Conservation (phyloP, 1,140 invertebrate genomes). For the Procambarus virginalis region DNA sequence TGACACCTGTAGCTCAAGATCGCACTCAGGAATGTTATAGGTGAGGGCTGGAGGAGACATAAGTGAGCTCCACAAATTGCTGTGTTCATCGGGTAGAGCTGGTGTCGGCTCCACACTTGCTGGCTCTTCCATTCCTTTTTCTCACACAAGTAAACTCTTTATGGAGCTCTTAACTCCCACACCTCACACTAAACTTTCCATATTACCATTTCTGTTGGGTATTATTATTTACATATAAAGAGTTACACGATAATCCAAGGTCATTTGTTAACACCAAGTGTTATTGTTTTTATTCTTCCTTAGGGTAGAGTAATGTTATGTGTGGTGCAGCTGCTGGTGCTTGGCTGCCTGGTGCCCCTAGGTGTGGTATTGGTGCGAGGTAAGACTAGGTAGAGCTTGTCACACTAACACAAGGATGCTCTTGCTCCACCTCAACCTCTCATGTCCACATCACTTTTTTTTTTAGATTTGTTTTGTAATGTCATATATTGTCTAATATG, state of each 20-base stretch:
- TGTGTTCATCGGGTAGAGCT: not conserved
- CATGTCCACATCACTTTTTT: too few relatives aligned
- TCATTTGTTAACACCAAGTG: not conserved
- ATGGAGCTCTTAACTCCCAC: not conserved
- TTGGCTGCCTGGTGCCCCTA: not conserved
- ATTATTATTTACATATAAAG: not conserved
- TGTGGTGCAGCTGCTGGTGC: not conserved
- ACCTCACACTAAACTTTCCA: not conserved
- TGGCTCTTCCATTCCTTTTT: not conserved
- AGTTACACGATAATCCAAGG: not conserved
- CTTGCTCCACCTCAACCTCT: too few relatives aligned
- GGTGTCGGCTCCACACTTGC: not conserved
- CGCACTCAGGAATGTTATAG: conserved; percentile 58
- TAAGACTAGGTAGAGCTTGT: not conserved
- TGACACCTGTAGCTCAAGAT: conserved; percentile 49
- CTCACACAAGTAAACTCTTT: not conserved
- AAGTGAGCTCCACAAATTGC: not conserved
- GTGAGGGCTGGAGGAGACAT: not conserved
- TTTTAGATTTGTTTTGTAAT: too few relatives aligned
- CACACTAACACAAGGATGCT: too few relatives aligned
- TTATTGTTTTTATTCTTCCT: conserved; percentile 9
- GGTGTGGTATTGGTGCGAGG: not conserved
- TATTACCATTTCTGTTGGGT: not conserved
- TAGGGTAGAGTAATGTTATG: not conserved
- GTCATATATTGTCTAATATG: too few relatives aligned